These are phyloP conservation scores for Halichondria panicea DNA, from an alignment of 37 sponge, comb jelly and placozoan species.

Conservation along the genomic window DNA sequence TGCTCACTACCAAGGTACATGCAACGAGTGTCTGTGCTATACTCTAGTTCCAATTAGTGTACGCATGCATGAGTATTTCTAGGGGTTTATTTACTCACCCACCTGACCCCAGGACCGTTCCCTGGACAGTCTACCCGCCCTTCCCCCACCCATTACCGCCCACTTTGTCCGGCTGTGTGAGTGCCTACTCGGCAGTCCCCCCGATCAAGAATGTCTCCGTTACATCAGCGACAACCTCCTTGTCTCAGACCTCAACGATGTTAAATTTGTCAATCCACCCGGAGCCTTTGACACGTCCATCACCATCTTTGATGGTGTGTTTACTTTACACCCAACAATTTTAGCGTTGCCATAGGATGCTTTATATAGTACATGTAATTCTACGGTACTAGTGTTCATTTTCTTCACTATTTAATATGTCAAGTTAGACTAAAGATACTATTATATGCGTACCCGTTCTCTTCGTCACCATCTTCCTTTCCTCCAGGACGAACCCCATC, in stretches of 20 bases:
- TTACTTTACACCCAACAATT: too few species aligned
- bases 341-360: too few species aligned
- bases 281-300: conserved; percentile 34
- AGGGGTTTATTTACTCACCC: background rate
- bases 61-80: background rate
- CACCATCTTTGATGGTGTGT: conserved; percentile 42
- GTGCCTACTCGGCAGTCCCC: conserved; percentile 58
- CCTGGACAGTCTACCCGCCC: conserved; percentile 41
- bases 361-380: too few species aligned
- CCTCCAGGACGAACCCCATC: background rate
- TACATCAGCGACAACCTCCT: conserved; percentile 69
- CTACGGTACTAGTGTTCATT: too few species aligned
- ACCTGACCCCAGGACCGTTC: conserved; percentile 50
- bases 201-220: conserved; percentile 44
- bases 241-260: conserved; percentile 64
- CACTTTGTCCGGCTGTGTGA: conserved; percentile 54
- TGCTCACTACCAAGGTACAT: conserved; percentile 65
- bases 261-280: conserved; percentile 44
- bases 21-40: background rate
- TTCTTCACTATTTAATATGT: too few species aligned
- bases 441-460: too few species aligned
- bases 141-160: conserved; percentile 47
- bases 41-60: background rate
- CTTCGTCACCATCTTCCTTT: background rate
- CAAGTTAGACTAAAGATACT: too few species aligned